Evolutionary conservation across 1,140 invertebrate species (phyloP), one percentile per base, ranked within the genome.

Genomic region (Psilanteris sp.): DNA sequence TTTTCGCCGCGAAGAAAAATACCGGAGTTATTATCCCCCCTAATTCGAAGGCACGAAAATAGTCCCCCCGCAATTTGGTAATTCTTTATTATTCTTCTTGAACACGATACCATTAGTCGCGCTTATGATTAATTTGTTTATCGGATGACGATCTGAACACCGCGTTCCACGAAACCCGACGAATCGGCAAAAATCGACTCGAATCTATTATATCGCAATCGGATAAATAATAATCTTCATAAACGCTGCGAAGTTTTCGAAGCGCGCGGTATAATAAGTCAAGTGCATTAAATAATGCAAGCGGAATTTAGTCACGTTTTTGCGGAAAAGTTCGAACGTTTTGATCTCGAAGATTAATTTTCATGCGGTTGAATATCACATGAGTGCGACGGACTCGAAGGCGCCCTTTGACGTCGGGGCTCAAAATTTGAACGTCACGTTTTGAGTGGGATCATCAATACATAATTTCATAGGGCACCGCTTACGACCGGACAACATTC

Each of bases 311-410:
- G 59, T 66, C 70, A 66, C 59, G 52, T 73, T 50, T 50, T 43
- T 64, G 59, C n/a, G 15, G 34, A 22, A 52, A 62, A 54, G 44
- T 52, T 41, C 39, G 14, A 61, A 54, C 39, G 46, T 66, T 66
- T 66, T 59, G 50, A 66, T 73, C 36, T 31, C 44, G n/a, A 73
- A 13, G 52, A 74, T 74, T 66, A 59, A 67, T 74, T 66, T 74
- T 66, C 44, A 54, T 59, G 44, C 52, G 54, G 43, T 11, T 74
- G 70, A 57, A 66, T 74, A 59, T 74, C 52, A 9, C 70, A 74
- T 74, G 70, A 59, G 36, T 6, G 37, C 14, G 26, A 52, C 29
- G 14, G 41, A 44, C 29, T 31, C 11, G 16, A 36, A 41, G 10
- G 11, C 22, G 8, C 16, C 15, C 16, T 57, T 64, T 73, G 59